Evolutionary conservation across 2,888 invertebrate genomes (phyloP), one percentile per base, ranked within the genome.

Genomic region (Phalera bucephala): DNA sequence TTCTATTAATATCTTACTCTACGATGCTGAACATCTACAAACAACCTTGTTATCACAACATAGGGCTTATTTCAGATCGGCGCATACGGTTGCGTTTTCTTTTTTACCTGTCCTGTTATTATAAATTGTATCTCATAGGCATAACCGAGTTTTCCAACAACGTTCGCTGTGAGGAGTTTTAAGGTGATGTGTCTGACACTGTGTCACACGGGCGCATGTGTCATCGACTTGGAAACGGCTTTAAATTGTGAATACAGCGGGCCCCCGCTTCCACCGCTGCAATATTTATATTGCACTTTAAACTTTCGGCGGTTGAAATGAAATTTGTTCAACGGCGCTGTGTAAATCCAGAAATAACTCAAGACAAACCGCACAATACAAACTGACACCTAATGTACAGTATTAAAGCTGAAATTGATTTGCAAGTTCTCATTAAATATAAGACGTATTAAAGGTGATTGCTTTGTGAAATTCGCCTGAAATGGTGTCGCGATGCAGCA

Each of bases 241-340:
- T 45, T 50, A 59, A 67, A 64, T 61, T 61, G 55, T 57, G 62
- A 63, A 55, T 53, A 61, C 59, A 58, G 54, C 38, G 52, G 42
- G 52, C 46, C 52, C 54, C 55, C 56, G 58, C 63, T 61, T 64
- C 71, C 46, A 60, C 58, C 59, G 56, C 64, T 62, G 67, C 72
- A 65, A 62, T 77, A 73, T 79, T 83, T 74, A 75, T 76, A 72
- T 74, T 80, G 76, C 77, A 80, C 79, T 85, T 72, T 76, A 79
- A 79, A 81, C 74, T 79, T 80, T 75, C 65, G 69, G 71, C 66
- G 65, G 79, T 76, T 80, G 62, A 79, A 80, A 83, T 81, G 75
- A 84, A 85, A 85, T 83, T 84, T 83, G 82, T 80, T 81, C 67
- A 72, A 68, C 72, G 54, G 64, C 55, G 45, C 57, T 69, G 64